Base-by-base conservation (phyloP, 2,797 vertebrate genomes). In the Cebuella pygmaea region DNA sequence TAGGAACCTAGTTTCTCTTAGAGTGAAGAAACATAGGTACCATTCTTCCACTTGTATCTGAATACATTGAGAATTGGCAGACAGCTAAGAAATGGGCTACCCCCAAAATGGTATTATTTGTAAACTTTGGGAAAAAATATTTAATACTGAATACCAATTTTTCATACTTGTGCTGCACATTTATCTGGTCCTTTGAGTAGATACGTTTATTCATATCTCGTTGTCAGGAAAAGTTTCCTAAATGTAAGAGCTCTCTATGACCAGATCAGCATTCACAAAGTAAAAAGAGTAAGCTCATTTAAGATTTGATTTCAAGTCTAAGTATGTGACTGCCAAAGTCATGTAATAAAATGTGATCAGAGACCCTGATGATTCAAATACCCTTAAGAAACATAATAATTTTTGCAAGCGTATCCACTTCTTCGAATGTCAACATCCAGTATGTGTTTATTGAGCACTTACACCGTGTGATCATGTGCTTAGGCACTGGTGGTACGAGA, bases 381-480 rank as follows among this genome's bases (percentile, higher is more conserved):
- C 17, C 5, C 50, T 76, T 46, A 41, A 39, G 3, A 15, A 27
- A 30, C 57, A 36, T 20, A 24, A 8, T 59, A 7, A 33, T n/a
- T 84, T 74, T 79, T 64, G n/a, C 30, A 67, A 81, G 39, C 10
- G 7, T 50, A 48, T 30, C 33, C 26, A 9, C 61, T 70, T 85
- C 36, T 39, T 39, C 57, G 87, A 75, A 20, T 44, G 24, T 72
- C 41, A 67, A 8, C 12, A 14, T 39, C 5, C 17, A 64, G 0
- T 33, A 46, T 0, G 1, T 52, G 24, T 55, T 72, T 26, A 39
- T 2, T 72, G 89, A 91, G 22, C 27, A 36, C 39, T 64, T 44
- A 27, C 12, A 12, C 7, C 24, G 72, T 30, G 33, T 1, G 39
- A 27, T 24, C 0, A 0, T 55, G 64, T 67, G 67, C 24, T 85